Evolutionary conservation across 2,113 vertebrate species (phyloP).

Genomic region (Coptodon rendalli): DNA sequence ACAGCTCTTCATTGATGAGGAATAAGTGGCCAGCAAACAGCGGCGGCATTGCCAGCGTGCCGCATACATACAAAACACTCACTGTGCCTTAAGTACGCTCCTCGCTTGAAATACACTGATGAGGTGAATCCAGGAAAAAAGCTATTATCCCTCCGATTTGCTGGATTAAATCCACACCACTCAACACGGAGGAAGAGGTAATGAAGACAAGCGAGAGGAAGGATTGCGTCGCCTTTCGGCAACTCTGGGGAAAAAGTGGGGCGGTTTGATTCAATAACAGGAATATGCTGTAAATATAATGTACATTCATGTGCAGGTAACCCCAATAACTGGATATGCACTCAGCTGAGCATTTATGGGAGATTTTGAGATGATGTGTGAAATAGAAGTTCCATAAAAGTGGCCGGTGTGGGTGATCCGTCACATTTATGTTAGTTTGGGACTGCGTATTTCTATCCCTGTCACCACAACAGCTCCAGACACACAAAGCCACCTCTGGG

Average conservation of each 20-base stretch:
- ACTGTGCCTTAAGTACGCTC: background rate
- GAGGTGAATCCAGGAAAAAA: conserved; percentile 23
- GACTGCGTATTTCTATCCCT: background rate
- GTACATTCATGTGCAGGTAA: background rate
- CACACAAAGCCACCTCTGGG: background rate
- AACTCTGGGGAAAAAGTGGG: background rate
- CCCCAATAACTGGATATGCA: conserved; percentile 7
- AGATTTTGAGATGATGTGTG: conserved; percentile 32
- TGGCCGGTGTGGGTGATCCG: background rate
- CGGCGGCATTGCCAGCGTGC: background rate
- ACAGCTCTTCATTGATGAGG: background rate
- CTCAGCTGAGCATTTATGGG: conserved; percentile 14
- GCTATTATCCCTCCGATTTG: conserved; percentile 9
- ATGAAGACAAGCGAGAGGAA: background rate
- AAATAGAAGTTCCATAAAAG: conserved; percentile 40
- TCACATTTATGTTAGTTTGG: conserved; percentile 22
- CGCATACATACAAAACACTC: background rate
- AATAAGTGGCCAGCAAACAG: background rate
- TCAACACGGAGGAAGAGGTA: background rate
- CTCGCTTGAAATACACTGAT: background rate
- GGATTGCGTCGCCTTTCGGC: background rate
- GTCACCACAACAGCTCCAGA: background rate
- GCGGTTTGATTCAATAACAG: background rate
- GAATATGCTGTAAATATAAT: background rate
- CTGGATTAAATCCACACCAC: conserved; percentile 4